Evolutionary conservation across 2,113 vertebrate species (phyloP).

Genomic region (Varanus salvator): DNA sequence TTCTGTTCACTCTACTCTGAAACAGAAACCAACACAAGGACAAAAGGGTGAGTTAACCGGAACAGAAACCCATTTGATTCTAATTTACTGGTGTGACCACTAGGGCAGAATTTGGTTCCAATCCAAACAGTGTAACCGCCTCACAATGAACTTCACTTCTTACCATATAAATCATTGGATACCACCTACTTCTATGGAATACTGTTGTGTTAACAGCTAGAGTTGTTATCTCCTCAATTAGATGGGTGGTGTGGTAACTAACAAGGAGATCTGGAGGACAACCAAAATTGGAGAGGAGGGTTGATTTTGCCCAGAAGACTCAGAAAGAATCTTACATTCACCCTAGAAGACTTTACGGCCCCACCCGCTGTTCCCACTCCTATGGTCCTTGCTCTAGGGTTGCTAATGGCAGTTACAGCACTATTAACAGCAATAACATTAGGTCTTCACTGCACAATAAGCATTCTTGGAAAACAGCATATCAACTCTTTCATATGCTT

Average conservation of each 20-base stretch:
- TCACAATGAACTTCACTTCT: no score
- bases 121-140: no score
- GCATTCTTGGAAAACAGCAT: neutral
- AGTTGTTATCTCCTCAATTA: neutral
- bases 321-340: neutral
- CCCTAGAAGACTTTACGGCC: neutral
- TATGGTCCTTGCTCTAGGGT: neutral
- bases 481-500: neutral
- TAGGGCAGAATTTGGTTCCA: no score
- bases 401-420: neutral
- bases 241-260: neutral
- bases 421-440: neutral
- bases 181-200: neutral
- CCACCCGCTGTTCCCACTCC: neutral
- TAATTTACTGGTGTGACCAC: no score
- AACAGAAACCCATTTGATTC: no score
- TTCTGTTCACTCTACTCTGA: neutral
- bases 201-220: slow-evolving; percentile 20
- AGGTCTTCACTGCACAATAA: neutral
- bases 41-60: no score
- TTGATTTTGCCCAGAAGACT: neutral
- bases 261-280: neutral
- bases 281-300: neutral
- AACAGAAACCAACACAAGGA: neutral
- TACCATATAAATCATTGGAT: neutral